Base-by-base conservation (phyloP, 2,888 invertebrate species). In the Anthophora plumipes region DNA sequence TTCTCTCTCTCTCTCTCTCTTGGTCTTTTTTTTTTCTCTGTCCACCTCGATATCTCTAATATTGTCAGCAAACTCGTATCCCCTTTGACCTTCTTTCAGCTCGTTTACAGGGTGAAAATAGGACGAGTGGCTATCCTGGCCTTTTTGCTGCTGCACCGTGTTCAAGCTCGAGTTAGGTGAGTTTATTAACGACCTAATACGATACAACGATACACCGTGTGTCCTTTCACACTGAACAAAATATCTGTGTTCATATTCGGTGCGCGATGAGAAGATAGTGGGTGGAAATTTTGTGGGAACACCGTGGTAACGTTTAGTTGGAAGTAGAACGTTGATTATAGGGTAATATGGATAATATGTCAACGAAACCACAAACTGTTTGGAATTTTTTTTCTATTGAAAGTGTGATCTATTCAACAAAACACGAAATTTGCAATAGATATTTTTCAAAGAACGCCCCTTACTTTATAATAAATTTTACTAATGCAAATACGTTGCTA, bases 11-110 rank as follows among this genome's bases (percentile, higher is more conserved):
- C 31, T 31, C 31, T 31, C 1, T 31, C 31, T 31, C 31, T 31
- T 4, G 1, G 2, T 31, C 31, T 31, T 22, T 46, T 41, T n/a
- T 41, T 8, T 41, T n/a, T 39, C 20, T 7, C 57, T 17, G 52
- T 39, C 1, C 11, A 9, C 20, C 46, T 20, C 73, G 52, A 69
- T 72, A 80, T 72, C 64, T 66, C 67, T 25, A 67, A 81, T 81
- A 81, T 81, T 43, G 67, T 71, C 71, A 57, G 25, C 20, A n/a
- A 22, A n/a, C 22, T 17, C 17, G 6, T 41, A 12, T 22, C 31
- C 77, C 52, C 59, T 80, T 78, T 78, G 66, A 66, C 66, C 76
- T 64, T 31, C 76, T 70, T 67, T 50, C 22, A 6, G 43, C 50
- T 57, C 22, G 39, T 67, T 68, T 57, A 43, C 52, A 37, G 12